A percentile compares a stretch with the other conserved stretches of the same genome.
These are phyloP conservation scores for Lasiommata megera DNA, from an alignment of 2,888 invertebrate genomes.

Conservation along the genomic window DNA sequence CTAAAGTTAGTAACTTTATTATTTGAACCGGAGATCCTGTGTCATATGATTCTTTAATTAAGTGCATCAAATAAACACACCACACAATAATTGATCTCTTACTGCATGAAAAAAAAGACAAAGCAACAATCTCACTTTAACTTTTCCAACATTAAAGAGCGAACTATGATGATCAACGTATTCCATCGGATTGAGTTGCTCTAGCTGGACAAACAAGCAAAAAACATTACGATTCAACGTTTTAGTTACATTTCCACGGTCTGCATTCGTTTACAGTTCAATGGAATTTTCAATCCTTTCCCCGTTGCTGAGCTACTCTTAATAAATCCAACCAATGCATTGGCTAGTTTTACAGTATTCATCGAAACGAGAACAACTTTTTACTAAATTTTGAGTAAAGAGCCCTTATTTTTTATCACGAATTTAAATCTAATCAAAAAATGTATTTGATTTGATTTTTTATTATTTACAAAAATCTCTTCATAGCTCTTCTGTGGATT, in stretches of 20 bases:
- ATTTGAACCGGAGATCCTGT: too few relatives aligned
- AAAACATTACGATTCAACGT: conserved; percentile 62
- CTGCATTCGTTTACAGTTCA: conserved; percentile 53
- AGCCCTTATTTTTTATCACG: not conserved
- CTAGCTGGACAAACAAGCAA: conserved; percentile 49
- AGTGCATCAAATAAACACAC: too few relatives aligned
- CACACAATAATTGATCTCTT: too few relatives aligned
- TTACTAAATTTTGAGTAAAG: not conserved
- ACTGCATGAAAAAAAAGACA: too few relatives aligned
- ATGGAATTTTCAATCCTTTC: conserved; percentile 62
- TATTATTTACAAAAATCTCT: too few relatives aligned
- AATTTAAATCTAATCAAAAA: too few relatives aligned
- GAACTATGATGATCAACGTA: conserved; percentile 6
- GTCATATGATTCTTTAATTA: too few relatives aligned
- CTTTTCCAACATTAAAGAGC: too few relatives aligned
- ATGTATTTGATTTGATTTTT: too few relatives aligned
- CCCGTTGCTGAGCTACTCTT: conserved; percentile 53
- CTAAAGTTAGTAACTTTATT: too few relatives aligned
- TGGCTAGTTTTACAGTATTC: conserved; percentile 41
- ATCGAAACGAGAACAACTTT: conserved; percentile 1
- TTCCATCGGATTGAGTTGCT: conserved; percentile 47
- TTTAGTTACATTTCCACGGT: conserved; percentile 60
- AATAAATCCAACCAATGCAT: conserved; percentile 44
- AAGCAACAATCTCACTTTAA: too few relatives aligned
- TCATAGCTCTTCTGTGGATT: too few relatives aligned